phyloP scores from a whole-genome alignment of 92 coral and sea anemone species.

The Epizoanthus scotinus region DNA sequence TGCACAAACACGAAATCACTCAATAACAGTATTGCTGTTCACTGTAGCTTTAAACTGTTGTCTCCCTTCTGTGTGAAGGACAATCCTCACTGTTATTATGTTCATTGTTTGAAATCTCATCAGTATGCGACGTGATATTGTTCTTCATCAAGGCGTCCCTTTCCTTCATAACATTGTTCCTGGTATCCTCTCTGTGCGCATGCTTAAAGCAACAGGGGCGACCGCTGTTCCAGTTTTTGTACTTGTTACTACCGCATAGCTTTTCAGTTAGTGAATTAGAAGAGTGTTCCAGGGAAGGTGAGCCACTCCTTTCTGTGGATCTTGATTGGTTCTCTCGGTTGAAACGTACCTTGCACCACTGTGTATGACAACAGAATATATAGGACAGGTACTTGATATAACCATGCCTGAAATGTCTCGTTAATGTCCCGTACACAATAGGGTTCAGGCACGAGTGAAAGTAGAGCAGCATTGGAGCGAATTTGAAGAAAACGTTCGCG shows the following conservation, averaged over 20 bases:
- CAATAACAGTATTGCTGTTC: no score
- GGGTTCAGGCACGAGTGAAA: slow-evolving; percentile 92
- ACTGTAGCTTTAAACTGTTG: slow-evolving; percentile 10
- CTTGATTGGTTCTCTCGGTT: not conserved
- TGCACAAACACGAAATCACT: no score
- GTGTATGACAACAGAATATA: slow-evolving; percentile 63
- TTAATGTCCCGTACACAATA: slow-evolving; percentile 84
- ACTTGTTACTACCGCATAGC: slow-evolving; percentile 1
- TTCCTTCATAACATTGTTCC: not conserved
- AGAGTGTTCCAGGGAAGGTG: not conserved
- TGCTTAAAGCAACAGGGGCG: slow-evolving; percentile 12
- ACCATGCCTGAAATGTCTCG: slow-evolving; percentile 86
- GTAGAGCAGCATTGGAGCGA: slow-evolving; percentile 78
- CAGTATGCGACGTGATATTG: not conserved
- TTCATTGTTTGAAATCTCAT: not conserved
- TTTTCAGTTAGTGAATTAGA: not conserved
- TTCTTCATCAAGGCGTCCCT: slow-evolving; percentile 8
- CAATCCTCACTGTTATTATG: not conserved
- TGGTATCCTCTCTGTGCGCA: slow-evolving; percentile 15
- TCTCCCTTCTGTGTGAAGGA: slow-evolving; percentile 4
- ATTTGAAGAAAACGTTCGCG: slow-evolving; percentile 55
- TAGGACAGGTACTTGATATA: slow-evolving; percentile 70
- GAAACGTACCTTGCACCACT: not conserved
- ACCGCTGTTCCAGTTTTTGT: not conserved
- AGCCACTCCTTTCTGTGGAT: slow-evolving; percentile 1